Conservation (phyloP, 1,140 invertebrate genomes). For the Achroia grisella region DNA sequence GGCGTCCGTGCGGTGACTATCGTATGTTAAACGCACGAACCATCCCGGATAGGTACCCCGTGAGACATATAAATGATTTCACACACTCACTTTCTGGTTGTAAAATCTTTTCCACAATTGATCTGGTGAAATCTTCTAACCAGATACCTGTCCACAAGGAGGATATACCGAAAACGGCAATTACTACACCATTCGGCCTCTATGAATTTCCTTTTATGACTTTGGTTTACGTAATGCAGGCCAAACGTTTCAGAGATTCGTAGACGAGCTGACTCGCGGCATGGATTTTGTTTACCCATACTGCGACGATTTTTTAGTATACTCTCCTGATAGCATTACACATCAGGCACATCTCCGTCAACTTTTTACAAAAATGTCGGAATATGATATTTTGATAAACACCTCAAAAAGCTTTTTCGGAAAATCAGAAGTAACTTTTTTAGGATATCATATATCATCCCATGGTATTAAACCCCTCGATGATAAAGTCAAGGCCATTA, state of each 20-base stretch:
- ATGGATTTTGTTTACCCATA: slow-evolving; percentile 4
- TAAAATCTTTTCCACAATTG: too few species aligned
- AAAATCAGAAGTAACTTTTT: slow-evolving; percentile 1
- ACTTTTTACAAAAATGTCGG: too few species aligned
- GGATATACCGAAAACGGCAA: neutral
- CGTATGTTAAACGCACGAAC: slow-evolving; percentile 48
- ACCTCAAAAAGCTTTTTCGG: too few species aligned
- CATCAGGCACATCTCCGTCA: too few species aligned
- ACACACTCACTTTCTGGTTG: slow-evolving; percentile 2
- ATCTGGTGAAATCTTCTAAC: neutral
- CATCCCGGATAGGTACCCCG: slow-evolving; percentile 9
- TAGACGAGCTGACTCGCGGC: neutral
- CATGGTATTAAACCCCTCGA: slow-evolving; percentile 15
- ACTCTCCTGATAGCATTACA: too few species aligned
- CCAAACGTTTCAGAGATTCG: neutral
- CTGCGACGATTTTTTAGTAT: too few species aligned
- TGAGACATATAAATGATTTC: slow-evolving; percentile 7
- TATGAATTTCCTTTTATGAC: too few species aligned
- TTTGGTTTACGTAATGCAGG: too few species aligned
- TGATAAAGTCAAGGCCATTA: slow-evolving; percentile 9
- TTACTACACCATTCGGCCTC: too few species aligned
- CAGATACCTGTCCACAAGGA: neutral
- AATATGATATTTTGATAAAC: too few species aligned
- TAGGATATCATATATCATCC: slow-evolving; percentile 14
- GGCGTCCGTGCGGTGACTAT: slow-evolving; percentile 67